Evolutionary conservation across 2,888 invertebrate genomes (phyloP).

Genomic region (Cryptocephalus moraei): DNA sequence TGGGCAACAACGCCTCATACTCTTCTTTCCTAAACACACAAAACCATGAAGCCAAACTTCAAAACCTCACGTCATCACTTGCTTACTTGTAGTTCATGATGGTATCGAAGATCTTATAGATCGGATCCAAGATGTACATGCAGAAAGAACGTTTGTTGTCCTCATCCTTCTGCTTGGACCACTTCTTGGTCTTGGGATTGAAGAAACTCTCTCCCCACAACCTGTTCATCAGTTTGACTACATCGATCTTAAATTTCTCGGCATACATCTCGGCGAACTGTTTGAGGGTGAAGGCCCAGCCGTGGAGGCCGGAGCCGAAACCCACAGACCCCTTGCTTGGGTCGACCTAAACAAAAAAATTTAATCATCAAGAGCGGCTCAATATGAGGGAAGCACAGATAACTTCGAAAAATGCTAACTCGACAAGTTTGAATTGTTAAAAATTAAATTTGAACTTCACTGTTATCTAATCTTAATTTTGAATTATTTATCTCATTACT

Average conservation of each 20-base stretch:
- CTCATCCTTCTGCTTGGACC: slow-evolving; percentile 84
- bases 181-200: slow-evolving; percentile 94
- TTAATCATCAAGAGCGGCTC: not conserved
- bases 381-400: not conserved
- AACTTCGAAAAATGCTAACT: no score
- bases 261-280: slow-evolving; percentile 99
- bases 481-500: no score
- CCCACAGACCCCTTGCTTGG: slow-evolving; percentile 98
- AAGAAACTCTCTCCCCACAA: slow-evolving; percentile 94
- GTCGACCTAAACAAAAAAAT: slow-evolving; percentile 52
- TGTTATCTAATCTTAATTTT: no score
- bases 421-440: no score
- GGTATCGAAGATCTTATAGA: slow-evolving; percentile 84
- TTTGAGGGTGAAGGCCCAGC: slow-evolving; percentile 99
- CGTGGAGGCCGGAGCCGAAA: slow-evolving; percentile 98
- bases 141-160: slow-evolving; percentile 97
- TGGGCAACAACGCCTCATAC: slow-evolving; percentile 74
- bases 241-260: slow-evolving; percentile 96
- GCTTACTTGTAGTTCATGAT: slow-evolving; percentile 44
- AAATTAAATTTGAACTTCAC: no score
- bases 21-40: slow-evolving; percentile 71
- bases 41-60: not conserved
- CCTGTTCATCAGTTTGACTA: slow-evolving; percentile 92
- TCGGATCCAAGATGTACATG: slow-evolving; percentile 98
- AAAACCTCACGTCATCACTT: not conserved